Conservation (phyloP, 2,888 invertebrate genomes). For the Netelia melanura region DNA sequence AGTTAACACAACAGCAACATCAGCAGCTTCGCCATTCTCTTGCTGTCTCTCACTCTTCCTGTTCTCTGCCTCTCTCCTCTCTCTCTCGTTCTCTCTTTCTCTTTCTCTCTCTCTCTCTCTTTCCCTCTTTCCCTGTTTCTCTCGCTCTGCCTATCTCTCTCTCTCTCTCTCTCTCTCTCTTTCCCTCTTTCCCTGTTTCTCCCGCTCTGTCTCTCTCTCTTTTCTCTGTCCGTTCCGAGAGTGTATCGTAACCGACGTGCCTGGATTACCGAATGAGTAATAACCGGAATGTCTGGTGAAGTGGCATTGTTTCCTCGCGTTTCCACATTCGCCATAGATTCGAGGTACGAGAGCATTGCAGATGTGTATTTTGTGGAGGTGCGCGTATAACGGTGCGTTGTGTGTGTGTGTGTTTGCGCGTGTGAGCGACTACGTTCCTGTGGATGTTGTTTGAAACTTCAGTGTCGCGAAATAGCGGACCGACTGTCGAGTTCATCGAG, state of each 20-base stretch:
- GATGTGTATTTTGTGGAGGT: no score
- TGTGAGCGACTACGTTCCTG: slow-evolving; percentile 33
- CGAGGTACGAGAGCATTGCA: slow-evolving; percentile 2
- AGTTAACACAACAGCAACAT: slow-evolving; percentile 28
- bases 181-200: no score
- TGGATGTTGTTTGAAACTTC: slow-evolving; percentile 63
- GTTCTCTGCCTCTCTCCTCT: no score
- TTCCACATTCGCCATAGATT: slow-evolving; percentile 54
- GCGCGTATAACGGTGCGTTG: neutral
- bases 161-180: no score
- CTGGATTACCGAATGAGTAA: slow-evolving; percentile 83
- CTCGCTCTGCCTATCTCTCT: no score
- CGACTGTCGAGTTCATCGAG: slow-evolving; percentile 28
- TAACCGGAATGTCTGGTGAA: slow-evolving; percentile 79
- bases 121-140: no score
- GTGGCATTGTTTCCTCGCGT: slow-evolving; percentile 71
- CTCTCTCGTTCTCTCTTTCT: no score
- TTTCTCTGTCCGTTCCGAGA: slow-evolving; percentile 30
- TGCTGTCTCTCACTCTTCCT: neutral
- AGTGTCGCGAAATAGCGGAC: slow-evolving; percentile 44
- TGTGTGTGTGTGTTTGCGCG: slow-evolving; percentile 29
- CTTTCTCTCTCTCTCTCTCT: no score
- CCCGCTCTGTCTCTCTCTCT: no score
- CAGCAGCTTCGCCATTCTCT: slow-evolving; percentile 49
- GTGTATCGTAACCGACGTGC: slow-evolving; percentile 81